Evolutionary conservation across 2,113 vertebrate species (phyloP).

Genomic region (Hippocampus comes): DNA sequence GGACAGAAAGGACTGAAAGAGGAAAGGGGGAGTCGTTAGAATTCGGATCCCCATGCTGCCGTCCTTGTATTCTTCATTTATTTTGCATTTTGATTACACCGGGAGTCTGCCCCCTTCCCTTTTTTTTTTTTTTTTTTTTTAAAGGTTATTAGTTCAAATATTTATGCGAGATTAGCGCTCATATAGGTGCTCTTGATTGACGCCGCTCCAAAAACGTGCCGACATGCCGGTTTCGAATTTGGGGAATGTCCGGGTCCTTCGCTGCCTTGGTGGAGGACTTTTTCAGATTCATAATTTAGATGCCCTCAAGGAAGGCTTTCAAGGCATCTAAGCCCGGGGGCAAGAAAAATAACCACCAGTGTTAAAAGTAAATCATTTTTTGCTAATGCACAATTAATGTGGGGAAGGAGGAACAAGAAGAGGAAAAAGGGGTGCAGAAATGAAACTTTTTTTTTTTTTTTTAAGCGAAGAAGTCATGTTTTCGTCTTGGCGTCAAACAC

Average conservation of each 20-base stretch:
- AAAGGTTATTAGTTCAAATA: slow-evolving; percentile 99
- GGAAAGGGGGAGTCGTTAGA: slow-evolving; percentile 37
- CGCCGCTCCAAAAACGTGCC: slow-evolving; percentile 97
- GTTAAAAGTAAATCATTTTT: slow-evolving; percentile 99
- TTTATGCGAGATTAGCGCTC: slow-evolving; percentile 97
- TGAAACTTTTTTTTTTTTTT: slow-evolving; percentile 76
- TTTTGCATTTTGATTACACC: slow-evolving; percentile 98
- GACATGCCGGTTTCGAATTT: slow-evolving; percentile 93
- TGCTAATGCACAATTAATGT: slow-evolving; percentile 99
- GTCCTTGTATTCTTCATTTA: slow-evolving; percentile 98
- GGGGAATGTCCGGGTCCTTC: slow-evolving; percentile 93
- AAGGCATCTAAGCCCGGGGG: slow-evolving; percentile 98
- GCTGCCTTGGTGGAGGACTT: slow-evolving; percentile 94
- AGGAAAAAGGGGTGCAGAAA: slow-evolving; percentile 77
- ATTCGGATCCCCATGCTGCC: slow-evolving; percentile 73
- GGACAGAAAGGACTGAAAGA: slow-evolving; percentile 42
- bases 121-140: slow-evolving; percentile 84
- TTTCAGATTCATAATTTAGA: slow-evolving; percentile 99
- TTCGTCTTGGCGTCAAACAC: slow-evolving; percentile 73
- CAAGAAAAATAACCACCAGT: slow-evolving; percentile 99
- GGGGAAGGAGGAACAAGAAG: slow-evolving; percentile 78
- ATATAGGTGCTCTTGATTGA: slow-evolving; percentile 97
- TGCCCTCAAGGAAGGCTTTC: slow-evolving; percentile 99
- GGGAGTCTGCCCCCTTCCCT: slow-evolving; percentile 91
- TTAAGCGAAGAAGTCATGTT: slow-evolving; percentile 74